Evolutionary conservation across 2,797 vertebrate species (phyloP).

Genomic region (Thamnophis elegans): DNA sequence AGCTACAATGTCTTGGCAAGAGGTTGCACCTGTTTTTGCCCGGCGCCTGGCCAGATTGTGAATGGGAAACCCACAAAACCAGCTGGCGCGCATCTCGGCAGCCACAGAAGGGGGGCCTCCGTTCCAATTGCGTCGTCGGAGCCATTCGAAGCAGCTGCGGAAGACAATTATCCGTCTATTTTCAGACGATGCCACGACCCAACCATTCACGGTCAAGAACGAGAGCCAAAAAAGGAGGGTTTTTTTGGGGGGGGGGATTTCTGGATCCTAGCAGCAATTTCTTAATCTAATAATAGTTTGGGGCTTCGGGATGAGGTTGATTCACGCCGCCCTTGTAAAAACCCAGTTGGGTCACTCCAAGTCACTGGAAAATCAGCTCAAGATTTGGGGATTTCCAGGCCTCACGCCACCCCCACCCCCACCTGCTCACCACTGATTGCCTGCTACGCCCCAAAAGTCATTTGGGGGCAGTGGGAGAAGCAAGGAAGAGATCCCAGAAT

Average conservation of each 20-base stretch:
- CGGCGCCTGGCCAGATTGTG: background rate
- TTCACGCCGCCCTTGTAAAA: constrained; percentile 41
- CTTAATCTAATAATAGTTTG: constrained; percentile 58
- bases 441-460: background rate
- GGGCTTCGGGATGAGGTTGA: constrained; percentile 24
- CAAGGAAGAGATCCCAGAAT: background rate
- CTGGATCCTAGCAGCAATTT: constrained; percentile 61
- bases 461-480: too few relatives aligned
- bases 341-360: constrained; percentile 35
- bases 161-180: background rate
- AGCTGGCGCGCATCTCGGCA: too few relatives aligned
- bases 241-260: constrained; percentile 52
- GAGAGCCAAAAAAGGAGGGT: constrained; percentile 17
- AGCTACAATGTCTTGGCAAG: background rate
- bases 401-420: background rate
- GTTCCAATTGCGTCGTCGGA: background rate
- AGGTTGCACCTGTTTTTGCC: background rate
- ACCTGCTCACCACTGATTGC: background rate
- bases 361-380: background rate
- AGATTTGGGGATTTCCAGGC: background rate
- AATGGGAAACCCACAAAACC: background rate
- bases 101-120: rapidly evolving
- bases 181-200: background rate
- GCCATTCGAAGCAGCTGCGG: background rate
- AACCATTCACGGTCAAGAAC: constrained; percentile 1